Percentiles rank a stretch among this genome's conserved stretches.
phyloP scores from a whole-genome alignment of 2,113 vertebrate species.

The Oncorhynchus tshawytscha region DNA sequence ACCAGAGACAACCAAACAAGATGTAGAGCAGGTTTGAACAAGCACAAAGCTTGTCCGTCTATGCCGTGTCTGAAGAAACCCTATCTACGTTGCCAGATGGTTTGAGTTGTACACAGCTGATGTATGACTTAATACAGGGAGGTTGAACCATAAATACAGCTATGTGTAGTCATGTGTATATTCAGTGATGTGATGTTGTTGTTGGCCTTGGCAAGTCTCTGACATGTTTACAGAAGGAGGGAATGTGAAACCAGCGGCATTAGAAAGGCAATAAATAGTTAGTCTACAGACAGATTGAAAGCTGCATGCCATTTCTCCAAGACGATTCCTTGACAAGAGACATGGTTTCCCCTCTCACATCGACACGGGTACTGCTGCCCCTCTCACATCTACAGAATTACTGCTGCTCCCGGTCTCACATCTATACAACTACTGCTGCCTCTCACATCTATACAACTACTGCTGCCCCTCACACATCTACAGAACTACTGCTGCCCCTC shows the following conservation, averaged over 20 bases:
- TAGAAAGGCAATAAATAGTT: neutral
- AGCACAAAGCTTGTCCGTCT: neutral
- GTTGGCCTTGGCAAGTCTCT: neutral
- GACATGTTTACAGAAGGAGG: conserved; percentile 1
- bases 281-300: neutral
- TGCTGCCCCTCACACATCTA: no score
- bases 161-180: neutral
- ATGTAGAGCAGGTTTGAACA: neutral
- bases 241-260: neutral
- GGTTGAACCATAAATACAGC: neutral
- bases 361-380: no score
- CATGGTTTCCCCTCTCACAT: no score
- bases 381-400: no score
- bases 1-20: neutral
- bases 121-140: neutral
- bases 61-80: neutral
- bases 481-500: no score
- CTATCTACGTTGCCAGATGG: neutral
- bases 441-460: no score
- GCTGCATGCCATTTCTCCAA: no score
- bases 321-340: no score
- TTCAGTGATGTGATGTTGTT: no score
- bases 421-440: no score
- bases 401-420: no score
- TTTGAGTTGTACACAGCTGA: neutral